Percentiles rank a stretch among this genome's conserved stretches.
These are phyloP conservation scores for Lepisosteus osseus DNA, from an alignment of 2,113 vertebrate species.

Conservation along the genomic window DNA sequence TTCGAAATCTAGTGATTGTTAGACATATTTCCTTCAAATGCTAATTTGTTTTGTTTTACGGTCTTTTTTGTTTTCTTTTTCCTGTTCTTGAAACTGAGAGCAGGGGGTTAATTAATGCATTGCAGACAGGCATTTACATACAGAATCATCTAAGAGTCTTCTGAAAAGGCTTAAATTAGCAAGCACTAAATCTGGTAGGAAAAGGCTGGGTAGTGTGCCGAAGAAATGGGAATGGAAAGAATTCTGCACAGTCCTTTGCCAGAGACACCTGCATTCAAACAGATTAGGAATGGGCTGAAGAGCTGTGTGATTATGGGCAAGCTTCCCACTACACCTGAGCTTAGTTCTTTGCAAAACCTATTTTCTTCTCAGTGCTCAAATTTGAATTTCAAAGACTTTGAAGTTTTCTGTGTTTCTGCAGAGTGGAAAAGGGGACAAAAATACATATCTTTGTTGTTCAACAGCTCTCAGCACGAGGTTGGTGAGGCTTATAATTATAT, in stretches of 20 bases:
- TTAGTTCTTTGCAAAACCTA: too few species aligned
- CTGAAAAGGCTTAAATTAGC: constrained; percentile 8
- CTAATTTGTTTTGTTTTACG: neutral
- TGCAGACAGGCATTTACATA: constrained; percentile 1
- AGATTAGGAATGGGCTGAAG: constrained; percentile 12
- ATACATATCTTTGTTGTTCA: too few species aligned
- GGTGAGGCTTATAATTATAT: too few species aligned
- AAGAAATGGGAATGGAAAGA: neutral
- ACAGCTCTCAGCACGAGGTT: too few species aligned
- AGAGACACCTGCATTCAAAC: constrained; percentile 5
- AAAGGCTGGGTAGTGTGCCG: neutral
- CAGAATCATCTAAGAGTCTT: neutral
- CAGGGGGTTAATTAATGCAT: constrained; percentile 7
- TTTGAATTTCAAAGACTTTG: too few species aligned
- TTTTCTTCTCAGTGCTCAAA: too few species aligned
- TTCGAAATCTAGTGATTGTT: neutral
- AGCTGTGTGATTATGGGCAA: neutral
- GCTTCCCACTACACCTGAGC: constrained; percentile 1
- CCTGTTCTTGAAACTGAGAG: neutral
- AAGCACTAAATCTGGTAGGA: neutral
- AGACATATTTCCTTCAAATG: neutral
- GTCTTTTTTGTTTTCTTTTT: constrained; percentile 5
- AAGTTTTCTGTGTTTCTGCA: too few species aligned
- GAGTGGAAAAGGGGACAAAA: too few species aligned
- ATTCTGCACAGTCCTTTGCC: neutral